Evolutionary conservation across 2,888 invertebrate species (phyloP).

Genomic region (Drosophila basisetae): DNA sequence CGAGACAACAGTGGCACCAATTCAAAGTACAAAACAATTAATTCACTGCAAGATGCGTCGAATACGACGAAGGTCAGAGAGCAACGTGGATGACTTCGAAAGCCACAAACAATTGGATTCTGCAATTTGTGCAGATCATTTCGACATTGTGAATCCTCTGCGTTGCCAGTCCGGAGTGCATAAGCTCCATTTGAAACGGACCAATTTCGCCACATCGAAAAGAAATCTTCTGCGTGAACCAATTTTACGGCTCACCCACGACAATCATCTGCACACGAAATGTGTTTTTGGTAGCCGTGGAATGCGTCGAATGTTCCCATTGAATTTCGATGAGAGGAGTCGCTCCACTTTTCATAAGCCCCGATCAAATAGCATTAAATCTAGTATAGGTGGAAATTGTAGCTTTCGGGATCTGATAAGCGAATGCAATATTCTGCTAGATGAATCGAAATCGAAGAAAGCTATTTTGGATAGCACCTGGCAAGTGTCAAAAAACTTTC

Average conservation of each 20-base stretch:
- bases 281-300: conserved; percentile 33
- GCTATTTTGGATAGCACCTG: conserved; percentile 48
- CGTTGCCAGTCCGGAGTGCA: conserved; percentile 58
- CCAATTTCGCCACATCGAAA: conserved; percentile 40
- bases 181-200: conserved; percentile 63
- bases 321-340: conserved; percentile 43
- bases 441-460: conserved; percentile 66
- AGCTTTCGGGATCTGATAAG: conserved; percentile 81
- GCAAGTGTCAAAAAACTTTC: conserved; percentile 41
- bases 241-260: conserved; percentile 60
- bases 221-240: conserved; percentile 72
- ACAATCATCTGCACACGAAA: conserved; percentile 45
- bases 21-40: conserved; percentile 32
- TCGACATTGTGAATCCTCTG: conserved; percentile 39
- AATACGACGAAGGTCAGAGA: conserved; percentile 76
- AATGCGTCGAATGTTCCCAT: conserved; percentile 31
- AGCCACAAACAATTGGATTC: conserved; percentile 52
- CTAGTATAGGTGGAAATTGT: conserved; percentile 49
- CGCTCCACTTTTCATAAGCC: conserved; percentile 32
- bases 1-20: conserved; percentile 10
- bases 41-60: conserved; percentile 66
- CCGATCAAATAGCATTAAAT: conserved; percentile 33
- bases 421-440: conserved; percentile 77
- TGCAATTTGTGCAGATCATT: conserved; percentile 25
- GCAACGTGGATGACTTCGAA: conserved; percentile 71